phyloP scores from a whole-genome alignment of 2,888 invertebrate genomes.

The Teleiodes luculella region DNA sequence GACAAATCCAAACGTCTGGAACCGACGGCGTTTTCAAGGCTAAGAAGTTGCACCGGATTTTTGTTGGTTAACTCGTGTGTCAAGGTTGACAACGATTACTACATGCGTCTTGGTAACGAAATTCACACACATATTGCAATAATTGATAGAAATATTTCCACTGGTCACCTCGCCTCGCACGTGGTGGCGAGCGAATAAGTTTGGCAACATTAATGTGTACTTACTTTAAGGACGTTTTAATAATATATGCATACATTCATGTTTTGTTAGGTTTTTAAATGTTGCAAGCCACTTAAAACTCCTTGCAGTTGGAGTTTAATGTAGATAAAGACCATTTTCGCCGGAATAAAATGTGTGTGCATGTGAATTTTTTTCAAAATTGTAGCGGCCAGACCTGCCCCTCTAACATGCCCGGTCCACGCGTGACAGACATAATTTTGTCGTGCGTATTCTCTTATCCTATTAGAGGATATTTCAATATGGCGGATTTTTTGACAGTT shows the following conservation, averaged over 20 bases:
- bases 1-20: slow-evolving; percentile 5
- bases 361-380: too few species aligned
- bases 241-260: neutral
- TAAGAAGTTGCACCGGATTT: slow-evolving; percentile 8
- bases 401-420: too few species aligned
- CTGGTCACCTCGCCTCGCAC: neutral
- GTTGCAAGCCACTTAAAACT: neutral
- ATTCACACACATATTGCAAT: slow-evolving; percentile 29
- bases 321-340: too few species aligned
- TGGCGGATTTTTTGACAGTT: too few species aligned
- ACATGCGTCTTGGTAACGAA: slow-evolving; percentile 25
- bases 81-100: slow-evolving; percentile 28
- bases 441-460: too few species aligned
- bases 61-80: slow-evolving; percentile 23
- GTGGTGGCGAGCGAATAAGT: neutral
- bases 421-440: too few species aligned
- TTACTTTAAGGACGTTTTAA: neutral
- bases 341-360: too few species aligned
- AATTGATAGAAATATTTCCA: slow-evolving; percentile 23
- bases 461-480: too few species aligned
- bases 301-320: too few species aligned
- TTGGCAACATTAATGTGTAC: neutral
- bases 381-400: too few species aligned
- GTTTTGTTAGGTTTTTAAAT: neutral
- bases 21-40: slow-evolving; percentile 1